These are phyloP conservation scores for Nyctereutes procyonoides DNA, from an alignment of 2,113 vertebrate species.

Conservation along the genomic window DNA sequence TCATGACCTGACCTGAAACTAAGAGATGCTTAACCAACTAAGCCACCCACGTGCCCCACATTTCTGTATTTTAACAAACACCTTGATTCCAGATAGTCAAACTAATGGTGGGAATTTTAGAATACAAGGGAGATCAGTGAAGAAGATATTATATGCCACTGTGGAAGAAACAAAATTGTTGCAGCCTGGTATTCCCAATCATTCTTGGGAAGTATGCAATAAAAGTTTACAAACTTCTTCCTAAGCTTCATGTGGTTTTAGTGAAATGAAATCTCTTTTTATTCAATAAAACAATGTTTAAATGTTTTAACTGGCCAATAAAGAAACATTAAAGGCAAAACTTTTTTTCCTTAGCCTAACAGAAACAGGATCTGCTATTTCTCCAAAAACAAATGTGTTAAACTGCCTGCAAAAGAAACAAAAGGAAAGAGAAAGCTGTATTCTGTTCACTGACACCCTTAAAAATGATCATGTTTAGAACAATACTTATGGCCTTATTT, in stretches of 20 bases:
- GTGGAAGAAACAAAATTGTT: not conserved
- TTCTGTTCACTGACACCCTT: conserved; percentile 14
- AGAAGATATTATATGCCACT: not conserved
- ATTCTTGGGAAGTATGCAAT: not conserved
- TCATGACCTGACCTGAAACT: no score
- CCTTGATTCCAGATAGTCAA: not conserved
- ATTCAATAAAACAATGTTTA: not conserved
- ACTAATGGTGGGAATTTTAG: not conserved
- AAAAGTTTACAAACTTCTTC: not conserved
- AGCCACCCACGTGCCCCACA: not conserved
- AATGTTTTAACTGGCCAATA: not conserved
- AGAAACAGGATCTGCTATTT: conserved; percentile 6
- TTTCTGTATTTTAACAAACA: not conserved
- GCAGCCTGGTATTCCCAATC: not conserved
- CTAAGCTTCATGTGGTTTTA: not conserved
- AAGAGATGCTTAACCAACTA: no score
- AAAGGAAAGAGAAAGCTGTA: not conserved
- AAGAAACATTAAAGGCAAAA: conserved; percentile 47
- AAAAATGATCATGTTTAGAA: not conserved
- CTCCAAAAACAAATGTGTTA: conserved; percentile 26
- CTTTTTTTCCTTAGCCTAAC: not conserved
- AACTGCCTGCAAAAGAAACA: conserved; percentile 32
- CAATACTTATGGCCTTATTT: not conserved
- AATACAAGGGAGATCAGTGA: not conserved
- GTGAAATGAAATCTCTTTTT: not conserved